phyloP scores from a whole-genome alignment of 37 sponge, comb jelly and placozoan species.

The Oopsacas minuta region DNA sequence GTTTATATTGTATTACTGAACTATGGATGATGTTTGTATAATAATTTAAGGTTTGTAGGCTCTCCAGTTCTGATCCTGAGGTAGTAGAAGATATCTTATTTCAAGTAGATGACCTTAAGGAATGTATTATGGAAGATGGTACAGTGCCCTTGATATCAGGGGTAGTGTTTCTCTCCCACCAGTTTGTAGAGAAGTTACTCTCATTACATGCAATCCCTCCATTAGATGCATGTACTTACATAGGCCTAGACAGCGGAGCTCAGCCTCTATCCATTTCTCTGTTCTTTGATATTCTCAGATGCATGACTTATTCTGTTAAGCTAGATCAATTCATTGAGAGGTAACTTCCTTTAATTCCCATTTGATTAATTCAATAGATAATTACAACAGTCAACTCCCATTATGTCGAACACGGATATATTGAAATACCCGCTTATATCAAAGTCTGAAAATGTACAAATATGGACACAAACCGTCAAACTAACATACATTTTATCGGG shows the following conservation, averaged over 20 bases:
- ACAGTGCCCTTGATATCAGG: slow-evolving; percentile 37
- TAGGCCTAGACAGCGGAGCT: slow-evolving; percentile 70
- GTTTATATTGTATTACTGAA: neutral
- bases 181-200: slow-evolving; percentile 31
- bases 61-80: neutral
- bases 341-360: neutral
- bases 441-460: neutral
- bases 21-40: neutral
- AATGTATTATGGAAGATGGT: neutral
- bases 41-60: neutral
- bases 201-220: slow-evolving; percentile 44
- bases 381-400: neutral
- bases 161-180: slow-evolving; percentile 43
- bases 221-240: slow-evolving; percentile 69
- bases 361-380: neutral
- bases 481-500: no score
- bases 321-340: slow-evolving; percentile 29
- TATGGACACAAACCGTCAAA: no score
- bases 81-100: neutral
- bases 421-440: neutral
- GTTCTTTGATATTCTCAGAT: slow-evolving; percentile 73
- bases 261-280: slow-evolving; percentile 66
- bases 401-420: no score
- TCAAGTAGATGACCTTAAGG: neutral
- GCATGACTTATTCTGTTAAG: slow-evolving; percentile 46